phyloP scores from a whole-genome alignment of 2,888 invertebrate species.

The Perdita meconis region DNA sequence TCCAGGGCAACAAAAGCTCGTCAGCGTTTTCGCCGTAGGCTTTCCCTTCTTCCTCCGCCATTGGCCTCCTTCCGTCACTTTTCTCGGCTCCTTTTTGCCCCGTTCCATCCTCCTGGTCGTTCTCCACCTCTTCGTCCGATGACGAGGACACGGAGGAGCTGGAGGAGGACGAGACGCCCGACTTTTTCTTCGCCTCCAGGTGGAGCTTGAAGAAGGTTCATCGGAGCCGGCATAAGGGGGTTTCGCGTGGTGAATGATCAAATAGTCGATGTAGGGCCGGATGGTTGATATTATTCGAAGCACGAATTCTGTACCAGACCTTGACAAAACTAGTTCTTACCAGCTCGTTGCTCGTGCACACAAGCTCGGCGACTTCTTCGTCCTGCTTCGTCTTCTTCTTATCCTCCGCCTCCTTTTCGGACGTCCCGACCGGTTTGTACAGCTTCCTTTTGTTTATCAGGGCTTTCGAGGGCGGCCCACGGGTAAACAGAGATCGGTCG shows the following conservation, averaged over 20 bases:
- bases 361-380: conserved; percentile 63
- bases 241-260: conserved; percentile 68
- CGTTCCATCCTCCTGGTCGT: conserved; percentile 42
- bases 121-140: conserved; percentile 60
- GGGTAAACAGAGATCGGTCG: conserved; percentile 63
- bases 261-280: conserved; percentile 67
- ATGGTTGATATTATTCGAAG: conserved; percentile 72
- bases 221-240: conserved; percentile 40
- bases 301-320: conserved; percentile 77
- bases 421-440: conserved; percentile 70
- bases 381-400: conserved; percentile 66
- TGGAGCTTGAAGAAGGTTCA: conserved; percentile 66
- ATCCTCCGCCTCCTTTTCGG: conserved; percentile 69
- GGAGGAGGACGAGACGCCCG: conserved; percentile 48
- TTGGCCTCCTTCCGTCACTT: conserved; percentile 70
- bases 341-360: conserved; percentile 69
- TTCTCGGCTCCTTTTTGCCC: conserved; percentile 69
- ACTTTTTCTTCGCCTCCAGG: conserved; percentile 68
- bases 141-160: conserved; percentile 56
- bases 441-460: conserved; percentile 75
- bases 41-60: conserved; percentile 66
- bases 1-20: conserved; percentile 70
- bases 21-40: conserved; percentile 43
- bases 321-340: conserved; percentile 77
- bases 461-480: conserved; percentile 70